Conservation (phyloP, 2,888 invertebrate species). For the Coenonympha arcania region DNA sequence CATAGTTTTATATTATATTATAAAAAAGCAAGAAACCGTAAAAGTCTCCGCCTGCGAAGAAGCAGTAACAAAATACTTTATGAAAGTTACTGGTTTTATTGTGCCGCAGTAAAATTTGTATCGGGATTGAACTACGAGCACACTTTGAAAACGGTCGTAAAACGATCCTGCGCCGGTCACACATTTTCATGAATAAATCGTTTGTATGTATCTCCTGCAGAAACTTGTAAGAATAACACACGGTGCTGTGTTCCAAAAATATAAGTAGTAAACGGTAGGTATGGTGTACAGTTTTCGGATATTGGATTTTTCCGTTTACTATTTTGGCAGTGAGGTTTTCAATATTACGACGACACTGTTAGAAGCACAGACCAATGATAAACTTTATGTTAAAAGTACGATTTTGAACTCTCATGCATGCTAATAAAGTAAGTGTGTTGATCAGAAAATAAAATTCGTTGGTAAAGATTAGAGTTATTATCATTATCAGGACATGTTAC, state of each 20-base stretch:
- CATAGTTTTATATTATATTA: background rate
- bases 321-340: background rate
- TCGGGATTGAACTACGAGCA: conserved; percentile 51
- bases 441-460: no score
- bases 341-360: no score
- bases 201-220: conserved; percentile 21
- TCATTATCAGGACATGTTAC: no score
- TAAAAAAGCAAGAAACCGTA: conserved; percentile 5
- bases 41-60: conserved; percentile 15
- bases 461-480: no score
- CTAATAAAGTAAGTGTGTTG: no score
- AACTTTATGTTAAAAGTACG: no score
- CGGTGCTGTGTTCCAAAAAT: conserved; percentile 3
- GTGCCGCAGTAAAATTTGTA: conserved; percentile 54
- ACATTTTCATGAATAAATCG: conserved; percentile 55
- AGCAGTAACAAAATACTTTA: conserved; percentile 43
- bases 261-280: background rate
- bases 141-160: conserved; percentile 63
- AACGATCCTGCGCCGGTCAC: conserved; percentile 55
- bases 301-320: conserved; percentile 5
- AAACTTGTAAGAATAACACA: conserved; percentile 21
- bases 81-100: conserved; percentile 56
- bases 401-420: no score
- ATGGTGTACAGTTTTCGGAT: conserved; percentile 9
- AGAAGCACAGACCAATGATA: no score